Conservation (phyloP, 2,113 vertebrate species). For the Ivindomyrus marchei region DNA sequence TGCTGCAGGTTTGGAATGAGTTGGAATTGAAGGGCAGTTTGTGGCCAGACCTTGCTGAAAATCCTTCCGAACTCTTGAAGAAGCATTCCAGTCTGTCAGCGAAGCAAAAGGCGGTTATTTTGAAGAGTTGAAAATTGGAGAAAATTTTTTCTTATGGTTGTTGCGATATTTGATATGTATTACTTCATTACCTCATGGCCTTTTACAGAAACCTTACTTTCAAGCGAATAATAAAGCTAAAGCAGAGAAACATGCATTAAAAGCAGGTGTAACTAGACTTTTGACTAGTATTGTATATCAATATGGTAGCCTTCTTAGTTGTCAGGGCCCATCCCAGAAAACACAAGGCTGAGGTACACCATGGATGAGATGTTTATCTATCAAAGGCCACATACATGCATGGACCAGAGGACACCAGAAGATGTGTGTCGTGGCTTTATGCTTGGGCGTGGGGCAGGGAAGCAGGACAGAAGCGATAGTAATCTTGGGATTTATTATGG, state of each 20-base stretch:
- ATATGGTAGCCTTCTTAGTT: background rate
- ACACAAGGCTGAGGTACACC: too few relatives aligned
- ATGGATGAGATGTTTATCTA: too few relatives aligned
- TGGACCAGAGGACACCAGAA: background rate
- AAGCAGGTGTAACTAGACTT: background rate
- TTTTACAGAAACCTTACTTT: background rate
- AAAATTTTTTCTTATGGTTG: background rate
- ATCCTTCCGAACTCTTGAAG: background rate
- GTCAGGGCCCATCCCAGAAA: background rate
- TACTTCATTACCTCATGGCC: background rate
- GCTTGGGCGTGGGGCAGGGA: too few relatives aligned
- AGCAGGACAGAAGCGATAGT: too few relatives aligned
- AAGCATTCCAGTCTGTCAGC: background rate
- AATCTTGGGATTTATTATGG: too few relatives aligned
- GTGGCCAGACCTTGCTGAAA: too few relatives aligned
- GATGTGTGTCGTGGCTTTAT: too few relatives aligned
- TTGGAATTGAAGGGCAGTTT: background rate
- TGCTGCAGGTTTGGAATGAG: background rate
- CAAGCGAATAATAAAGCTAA: background rate
- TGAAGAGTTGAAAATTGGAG: background rate
- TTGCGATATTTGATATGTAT: background rate
- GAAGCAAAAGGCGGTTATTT: background rate
- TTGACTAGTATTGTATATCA: background rate
- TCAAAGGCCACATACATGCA: background rate
- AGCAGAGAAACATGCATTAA: background rate